Evolutionary conservation across 2,797 vertebrate species (phyloP).

Genomic region (Myotis pilosus): DNA sequence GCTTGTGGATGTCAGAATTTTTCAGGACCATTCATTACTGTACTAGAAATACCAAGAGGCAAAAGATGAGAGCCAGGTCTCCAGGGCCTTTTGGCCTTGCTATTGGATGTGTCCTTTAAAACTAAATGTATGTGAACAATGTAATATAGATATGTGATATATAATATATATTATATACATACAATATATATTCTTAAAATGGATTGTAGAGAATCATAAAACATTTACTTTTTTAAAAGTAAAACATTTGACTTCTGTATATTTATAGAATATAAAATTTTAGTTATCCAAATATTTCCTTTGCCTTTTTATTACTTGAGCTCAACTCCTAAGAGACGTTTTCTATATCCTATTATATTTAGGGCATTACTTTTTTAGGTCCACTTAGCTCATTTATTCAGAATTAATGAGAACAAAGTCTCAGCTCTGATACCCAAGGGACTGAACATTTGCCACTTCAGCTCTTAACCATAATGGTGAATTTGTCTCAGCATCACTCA

Average conservation of each 20-base stretch:
- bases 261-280: conserved; percentile 22
- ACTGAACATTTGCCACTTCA: not conserved
- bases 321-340: conserved; percentile 39
- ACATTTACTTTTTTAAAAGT: not conserved
- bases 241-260: not conserved
- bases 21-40: not conserved
- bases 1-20: not conserved
- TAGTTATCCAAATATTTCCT: not conserved
- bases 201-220: not conserved
- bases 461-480: not conserved
- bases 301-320: conserved; percentile 36
- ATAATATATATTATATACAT: not conserved
- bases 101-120: not conserved
- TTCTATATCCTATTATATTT: conserved; percentile 40
- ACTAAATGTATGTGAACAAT: not conserved
- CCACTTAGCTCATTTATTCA: conserved; percentile 38
- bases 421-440: conserved; percentile 3
- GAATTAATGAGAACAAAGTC: conserved; percentile 55
- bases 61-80: not conserved
- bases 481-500: not conserved
- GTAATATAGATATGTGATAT: not conserved
- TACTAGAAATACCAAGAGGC: not conserved
- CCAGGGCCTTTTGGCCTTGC: not conserved
- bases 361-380: conserved; percentile 39
- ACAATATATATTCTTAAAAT: not conserved